Percentiles rank a stretch among this genome's conserved stretches.
Conservation (phyloP, 2,113 vertebrate genomes). For the Phylloscopus trochilus region DNA sequence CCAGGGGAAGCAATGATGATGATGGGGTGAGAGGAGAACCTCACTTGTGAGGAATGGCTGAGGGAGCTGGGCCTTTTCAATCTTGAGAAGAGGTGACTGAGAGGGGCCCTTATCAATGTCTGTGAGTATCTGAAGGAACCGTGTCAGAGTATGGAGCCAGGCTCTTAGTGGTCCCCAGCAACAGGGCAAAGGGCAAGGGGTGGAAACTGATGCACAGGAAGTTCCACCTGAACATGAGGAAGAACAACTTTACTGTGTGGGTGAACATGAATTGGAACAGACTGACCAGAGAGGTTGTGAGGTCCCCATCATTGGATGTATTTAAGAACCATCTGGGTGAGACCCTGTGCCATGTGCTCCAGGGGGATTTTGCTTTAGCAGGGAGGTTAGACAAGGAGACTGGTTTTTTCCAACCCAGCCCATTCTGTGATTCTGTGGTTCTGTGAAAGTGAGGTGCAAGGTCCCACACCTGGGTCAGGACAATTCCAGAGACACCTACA, state of each 20-base stretch:
- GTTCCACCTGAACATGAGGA: background rate
- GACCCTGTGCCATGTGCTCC: background rate
- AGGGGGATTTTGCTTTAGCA: background rate
- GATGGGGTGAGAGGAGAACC: background rate
- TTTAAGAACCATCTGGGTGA: background rate
- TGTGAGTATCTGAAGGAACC: background rate
- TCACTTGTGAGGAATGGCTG: background rate
- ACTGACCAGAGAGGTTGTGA: background rate
- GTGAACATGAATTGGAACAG: background rate
- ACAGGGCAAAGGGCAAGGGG: rapidly evolving
- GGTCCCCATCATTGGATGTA: background rate
- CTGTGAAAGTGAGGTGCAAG: background rate
- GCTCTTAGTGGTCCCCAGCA: background rate
- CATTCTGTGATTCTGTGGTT: background rate
- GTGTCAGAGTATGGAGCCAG: background rate
- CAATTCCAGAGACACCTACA: background rate
- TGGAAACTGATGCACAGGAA: background rate
- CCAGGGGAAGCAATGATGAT: background rate
- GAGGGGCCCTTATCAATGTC: background rate
- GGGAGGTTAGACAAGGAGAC: background rate
- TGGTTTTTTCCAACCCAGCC: background rate
- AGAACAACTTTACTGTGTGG: background rate
- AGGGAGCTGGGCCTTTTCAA: background rate
- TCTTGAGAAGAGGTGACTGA: background rate
- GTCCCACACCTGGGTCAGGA: background rate